Evolutionary conservation across 1,140 invertebrate genomes (phyloP), one percentile per base, ranked within the genome.

Genomic region (Aleiodes sp.): DNA sequence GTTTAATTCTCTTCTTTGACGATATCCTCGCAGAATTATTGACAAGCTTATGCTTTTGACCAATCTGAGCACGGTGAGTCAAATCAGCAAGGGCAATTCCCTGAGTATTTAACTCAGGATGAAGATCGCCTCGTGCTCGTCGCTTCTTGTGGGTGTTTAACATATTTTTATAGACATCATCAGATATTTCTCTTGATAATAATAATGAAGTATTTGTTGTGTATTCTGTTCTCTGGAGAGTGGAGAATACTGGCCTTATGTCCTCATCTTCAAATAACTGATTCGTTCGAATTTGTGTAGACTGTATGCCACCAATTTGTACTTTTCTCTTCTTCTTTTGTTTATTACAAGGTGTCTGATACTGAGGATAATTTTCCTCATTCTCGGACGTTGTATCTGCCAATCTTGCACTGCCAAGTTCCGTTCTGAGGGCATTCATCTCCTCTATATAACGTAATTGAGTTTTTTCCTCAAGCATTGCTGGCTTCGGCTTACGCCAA

Each of bases 161-260:
- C 86, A 94, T 89, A 39, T 88, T 84, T 63, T 87, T 87, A 73
- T 93, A 94, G 28, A 88, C 87, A n/a, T 92, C 91, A 60, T 94
- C 93, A 1, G 87, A 90, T 1, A 89, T 81, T 74, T 92, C 90
- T 19, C 78, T 75, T 14, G 46, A 9, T n/a, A 79, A 73, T 9
- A 80, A 68, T 76, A 84, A 76, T 46, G 85, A 81, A 73, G 84
- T 74, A 71, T 86, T 86, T 7, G 88, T 87, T 73, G 88, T 87
- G 62, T 86, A 80, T 79, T 86, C 78, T 65, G 71, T 84, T 76
- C 77, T 83, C 69, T 85, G 86, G 75, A 89, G 70, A 7, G 87
- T 89, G 29, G 86, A 87, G 70, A 82, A 86, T 8, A 89, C 84
- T 12, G 88, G 87, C 63, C 86, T 77, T 67, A 84, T 82, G 0